Evolutionary conservation across 1,140 invertebrate genomes (phyloP).

Genomic region (Eubasilissa regina): DNA sequence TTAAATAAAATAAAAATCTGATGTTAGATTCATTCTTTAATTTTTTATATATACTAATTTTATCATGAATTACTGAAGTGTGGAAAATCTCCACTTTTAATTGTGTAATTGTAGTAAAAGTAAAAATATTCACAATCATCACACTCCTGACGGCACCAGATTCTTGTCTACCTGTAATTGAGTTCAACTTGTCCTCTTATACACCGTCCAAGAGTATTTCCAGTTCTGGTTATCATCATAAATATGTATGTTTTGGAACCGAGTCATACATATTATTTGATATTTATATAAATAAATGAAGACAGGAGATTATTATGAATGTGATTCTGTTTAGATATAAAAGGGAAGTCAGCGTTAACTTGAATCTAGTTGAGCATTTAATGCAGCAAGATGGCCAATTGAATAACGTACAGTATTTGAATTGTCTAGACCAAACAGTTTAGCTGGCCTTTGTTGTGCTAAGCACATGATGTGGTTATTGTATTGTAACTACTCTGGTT

Average conservation of each 20-base stretch:
- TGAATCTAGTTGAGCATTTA: neutral
- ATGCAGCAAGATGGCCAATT: slow-evolving; percentile 2
- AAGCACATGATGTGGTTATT: slow-evolving; percentile 15
- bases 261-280: neutral
- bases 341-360: slow-evolving; percentile 18
- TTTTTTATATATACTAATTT: too few relatives aligned
- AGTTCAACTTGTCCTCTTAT: too few relatives aligned
- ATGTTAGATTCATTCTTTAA: too few relatives aligned
- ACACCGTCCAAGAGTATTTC: too few relatives aligned
- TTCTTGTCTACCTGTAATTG: too few relatives aligned
- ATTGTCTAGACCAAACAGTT: neutral
- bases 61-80: too few relatives aligned
- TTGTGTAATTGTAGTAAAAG: too few relatives aligned
- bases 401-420: neutral
- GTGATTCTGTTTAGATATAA: slow-evolving; percentile 1
- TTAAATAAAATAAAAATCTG: too few relatives aligned
- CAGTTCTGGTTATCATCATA: neutral
- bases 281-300: too few relatives aligned
- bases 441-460: slow-evolving; percentile 11
- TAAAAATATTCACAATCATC: too few relatives aligned
- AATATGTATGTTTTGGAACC: neutral
- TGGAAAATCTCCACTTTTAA: too few relatives aligned
- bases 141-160: too few relatives aligned
- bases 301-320: neutral
- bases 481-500: neutral